Evolutionary conservation across 2,888 invertebrate species (phyloP).

Genomic region (Hecatera dysodea): DNA sequence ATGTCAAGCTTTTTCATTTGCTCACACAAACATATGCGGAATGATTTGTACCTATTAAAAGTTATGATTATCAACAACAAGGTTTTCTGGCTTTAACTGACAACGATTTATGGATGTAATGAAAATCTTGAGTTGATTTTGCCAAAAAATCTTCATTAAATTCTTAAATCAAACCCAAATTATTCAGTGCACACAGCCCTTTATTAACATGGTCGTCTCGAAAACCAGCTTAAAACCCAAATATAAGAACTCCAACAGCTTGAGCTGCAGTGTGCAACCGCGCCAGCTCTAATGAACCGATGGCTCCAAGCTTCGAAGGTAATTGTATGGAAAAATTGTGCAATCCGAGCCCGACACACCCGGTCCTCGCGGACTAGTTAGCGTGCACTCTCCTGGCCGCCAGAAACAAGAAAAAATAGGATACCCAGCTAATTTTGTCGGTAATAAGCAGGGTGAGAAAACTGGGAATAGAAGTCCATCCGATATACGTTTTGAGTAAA

Average conservation of each 20-base stretch:
- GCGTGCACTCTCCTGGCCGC: constrained; percentile 16
- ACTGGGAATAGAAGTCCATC: not conserved
- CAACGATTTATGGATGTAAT: not conserved
- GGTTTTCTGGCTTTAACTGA: not conserved
- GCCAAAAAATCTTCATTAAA: not conserved
- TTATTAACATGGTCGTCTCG: constrained; percentile 4
- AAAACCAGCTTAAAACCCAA: constrained; percentile 21
- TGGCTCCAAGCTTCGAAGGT: constrained; percentile 56
- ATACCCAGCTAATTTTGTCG: constrained; percentile 41
- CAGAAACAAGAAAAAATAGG: constrained; percentile 15
- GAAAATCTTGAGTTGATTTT: no score
- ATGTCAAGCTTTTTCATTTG: no score
- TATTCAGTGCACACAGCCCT: not conserved
- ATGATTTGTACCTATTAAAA: not conserved
- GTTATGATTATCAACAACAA: not conserved
- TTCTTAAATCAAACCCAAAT: not conserved
- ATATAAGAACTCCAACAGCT: constrained; percentile 17
- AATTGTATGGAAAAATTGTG: constrained; percentile 68
- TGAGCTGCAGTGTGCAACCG: constrained; percentile 47
- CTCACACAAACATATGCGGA: no score
- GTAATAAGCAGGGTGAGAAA: constrained; percentile 12
- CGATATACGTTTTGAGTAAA: not conserved
- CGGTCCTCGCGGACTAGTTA: constrained; percentile 38
- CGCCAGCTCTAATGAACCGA: constrained; percentile 60
- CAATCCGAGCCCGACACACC: constrained; percentile 44